Base-by-base conservation (phyloP, 2,888 invertebrate species). In the Drosophila affinis region DNA sequence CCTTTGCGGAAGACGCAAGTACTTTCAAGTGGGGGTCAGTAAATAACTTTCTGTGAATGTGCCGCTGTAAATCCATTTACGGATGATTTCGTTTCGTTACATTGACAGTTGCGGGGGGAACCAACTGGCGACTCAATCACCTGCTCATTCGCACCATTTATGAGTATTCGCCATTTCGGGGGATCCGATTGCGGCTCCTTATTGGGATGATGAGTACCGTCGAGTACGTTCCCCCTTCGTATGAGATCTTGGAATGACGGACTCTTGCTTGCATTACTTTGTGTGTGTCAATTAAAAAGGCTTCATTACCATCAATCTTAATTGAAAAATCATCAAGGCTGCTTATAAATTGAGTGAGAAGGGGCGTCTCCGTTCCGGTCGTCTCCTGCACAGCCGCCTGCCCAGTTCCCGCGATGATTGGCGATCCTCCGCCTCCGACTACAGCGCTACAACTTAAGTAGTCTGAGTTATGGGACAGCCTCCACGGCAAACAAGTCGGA, bases 251-350 rank as follows among this genome's bases (percentile, higher is more conserved):
- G 48, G 59, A 49, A 49, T 61, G 49, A 34, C 44, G 52, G 46
- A 24, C 48, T 52, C 46, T 17, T 10, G 62, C 72, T 82, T 79
- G 69, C 80, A 76, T 80, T 72, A 81, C 55, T 51, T 65, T 52
- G 29, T 54, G 51, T 53, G 52, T 62, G 77, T 78, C 85, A 88
- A 88, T 86, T 88, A 67, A 71, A 86, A 77, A 75, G 67, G 62
- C 85, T 88, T 83, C 88, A 85, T 86, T 83, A 88, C 60, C 87
- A 85, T 80, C 88, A 88, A 79, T 85, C 88, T 77, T 88, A 85
- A 85, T 86, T 85, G 86, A 85, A 86, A 77, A 88, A 86, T 82
- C 83, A 82, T 88, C 76, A 76, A 51, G 64, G 21, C 69, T 75
- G 72, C 73, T 67, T 78, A 62, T 70, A 67, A 73, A 78, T 77